phyloP scores from a whole-genome alignment of 2,113 vertebrate species.

The Ammospiza caudacuta region DNA sequence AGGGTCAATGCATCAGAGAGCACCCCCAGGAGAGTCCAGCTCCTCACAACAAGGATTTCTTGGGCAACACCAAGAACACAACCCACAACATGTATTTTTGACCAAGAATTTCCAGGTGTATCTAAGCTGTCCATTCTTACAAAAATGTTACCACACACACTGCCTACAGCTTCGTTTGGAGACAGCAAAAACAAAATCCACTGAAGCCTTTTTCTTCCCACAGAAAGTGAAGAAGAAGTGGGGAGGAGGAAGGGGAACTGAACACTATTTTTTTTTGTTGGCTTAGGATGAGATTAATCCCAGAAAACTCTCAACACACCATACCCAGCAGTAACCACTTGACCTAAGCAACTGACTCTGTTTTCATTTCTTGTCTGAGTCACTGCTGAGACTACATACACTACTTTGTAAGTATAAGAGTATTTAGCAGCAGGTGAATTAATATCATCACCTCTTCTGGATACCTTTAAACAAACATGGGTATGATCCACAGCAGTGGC shows the following conservation, averaged over 20 bases:
- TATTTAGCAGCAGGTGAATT: background rate
- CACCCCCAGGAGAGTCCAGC: background rate
- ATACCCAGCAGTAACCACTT: background rate
- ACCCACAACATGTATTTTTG: background rate
- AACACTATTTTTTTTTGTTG: background rate
- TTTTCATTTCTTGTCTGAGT: background rate
- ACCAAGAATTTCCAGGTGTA: background rate
- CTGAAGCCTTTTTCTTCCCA: background rate
- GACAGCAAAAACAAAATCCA: background rate
- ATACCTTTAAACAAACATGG: background rate
- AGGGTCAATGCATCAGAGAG: background rate
- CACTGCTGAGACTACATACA: background rate
- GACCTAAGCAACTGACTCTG: background rate
- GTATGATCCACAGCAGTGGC: background rate
- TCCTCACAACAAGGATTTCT: background rate
- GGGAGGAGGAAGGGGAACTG: background rate
- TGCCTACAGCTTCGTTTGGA: background rate
- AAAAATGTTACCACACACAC: background rate
- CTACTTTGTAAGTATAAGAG: background rate
- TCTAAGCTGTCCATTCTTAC: background rate
- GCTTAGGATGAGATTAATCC: background rate
- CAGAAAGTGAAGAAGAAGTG: background rate
- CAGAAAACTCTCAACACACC: background rate
- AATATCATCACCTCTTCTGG: background rate
- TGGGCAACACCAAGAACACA: background rate